Evolutionary conservation across 2,888 invertebrate species (phyloP).

Genomic region (Drosophila parthenogenetica): DNA sequence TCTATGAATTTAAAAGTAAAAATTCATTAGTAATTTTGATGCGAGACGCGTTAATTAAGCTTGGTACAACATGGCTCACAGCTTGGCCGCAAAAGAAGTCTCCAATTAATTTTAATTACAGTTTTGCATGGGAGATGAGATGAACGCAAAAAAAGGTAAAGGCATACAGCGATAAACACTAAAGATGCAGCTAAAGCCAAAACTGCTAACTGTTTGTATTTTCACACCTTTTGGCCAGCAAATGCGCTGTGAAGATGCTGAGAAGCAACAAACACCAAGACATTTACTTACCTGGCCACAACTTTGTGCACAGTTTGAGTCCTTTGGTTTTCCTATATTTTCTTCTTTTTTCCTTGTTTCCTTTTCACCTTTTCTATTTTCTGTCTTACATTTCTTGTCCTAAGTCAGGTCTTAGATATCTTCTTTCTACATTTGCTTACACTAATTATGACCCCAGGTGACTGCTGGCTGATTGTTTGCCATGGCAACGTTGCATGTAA

Average conservation of each 20-base stretch:
- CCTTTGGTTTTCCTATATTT: conserved; percentile 23
- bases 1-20: conserved; percentile 58
- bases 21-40: conserved; percentile 63
- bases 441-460: conserved; percentile 80
- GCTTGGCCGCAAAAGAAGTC: conserved; percentile 69
- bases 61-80: conserved; percentile 15
- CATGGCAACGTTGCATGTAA: conserved; percentile 72
- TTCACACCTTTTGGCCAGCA: conserved; percentile 78
- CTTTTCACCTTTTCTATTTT: conserved; percentile 42
- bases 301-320: conserved; percentile 55
- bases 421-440: conserved; percentile 76
- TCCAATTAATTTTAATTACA: conserved; percentile 80
- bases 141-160: conserved; percentile 19
- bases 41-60: conserved; percentile 65
- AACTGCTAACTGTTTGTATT: conserved; percentile 71
- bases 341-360: conserved; percentile 15
- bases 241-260: conserved; percentile 70
- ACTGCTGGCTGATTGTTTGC: conserved; percentile 62
- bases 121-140: conserved; percentile 49
- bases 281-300: conserved; percentile 49
- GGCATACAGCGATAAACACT: conserved; percentile 51
- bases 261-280: conserved; percentile 30
- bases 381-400: conserved; percentile 19
- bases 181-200: conserved; percentile 64
- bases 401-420: conserved; percentile 60